Evolutionary conservation across 1,140 invertebrate genomes (phyloP).

Genomic region (Micrasema longulum): DNA sequence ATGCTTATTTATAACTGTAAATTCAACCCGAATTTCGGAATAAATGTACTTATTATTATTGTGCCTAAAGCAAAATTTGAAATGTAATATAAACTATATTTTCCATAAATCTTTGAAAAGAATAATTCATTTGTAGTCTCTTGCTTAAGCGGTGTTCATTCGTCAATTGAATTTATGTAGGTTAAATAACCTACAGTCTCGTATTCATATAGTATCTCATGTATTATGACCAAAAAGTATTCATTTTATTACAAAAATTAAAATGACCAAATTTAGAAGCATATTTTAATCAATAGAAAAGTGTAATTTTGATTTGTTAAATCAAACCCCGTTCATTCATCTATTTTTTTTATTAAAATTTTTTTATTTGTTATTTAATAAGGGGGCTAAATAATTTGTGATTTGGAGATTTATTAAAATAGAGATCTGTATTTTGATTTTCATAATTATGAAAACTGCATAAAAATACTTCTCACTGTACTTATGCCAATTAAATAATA

Average conservation of each 20-base stretch:
- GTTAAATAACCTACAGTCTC: not conserved
- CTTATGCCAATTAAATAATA: constrained; percentile 50
- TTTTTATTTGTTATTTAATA: too few species aligned
- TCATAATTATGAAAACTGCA: too few species aligned
- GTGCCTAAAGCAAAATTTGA: constrained; percentile 51
- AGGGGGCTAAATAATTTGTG: too few species aligned
- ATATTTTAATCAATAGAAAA: not conserved
- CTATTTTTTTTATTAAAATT: too few species aligned
- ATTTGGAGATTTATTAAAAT: too few species aligned
- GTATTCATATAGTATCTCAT: too few species aligned
- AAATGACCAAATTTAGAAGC: too few species aligned
- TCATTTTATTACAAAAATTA: too few species aligned
- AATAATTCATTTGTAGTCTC: constrained; percentile 12
- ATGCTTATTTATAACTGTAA: constrained; percentile 47
- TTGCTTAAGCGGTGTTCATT: constrained; percentile 38
- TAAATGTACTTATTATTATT: constrained; percentile 53
- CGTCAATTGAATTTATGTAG: constrained; percentile 39
- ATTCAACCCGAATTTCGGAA: constrained; percentile 52
- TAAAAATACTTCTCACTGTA: constrained; percentile 19
- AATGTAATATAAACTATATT: constrained; percentile 43
- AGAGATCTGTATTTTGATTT: too few species aligned
- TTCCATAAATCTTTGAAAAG: constrained; percentile 36
- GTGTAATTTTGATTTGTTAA: not conserved
- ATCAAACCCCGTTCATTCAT: too few species aligned
- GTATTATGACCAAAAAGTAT: too few species aligned